Conservation (phyloP, 2,888 invertebrate species). For the Tiliacea citrago region DNA sequence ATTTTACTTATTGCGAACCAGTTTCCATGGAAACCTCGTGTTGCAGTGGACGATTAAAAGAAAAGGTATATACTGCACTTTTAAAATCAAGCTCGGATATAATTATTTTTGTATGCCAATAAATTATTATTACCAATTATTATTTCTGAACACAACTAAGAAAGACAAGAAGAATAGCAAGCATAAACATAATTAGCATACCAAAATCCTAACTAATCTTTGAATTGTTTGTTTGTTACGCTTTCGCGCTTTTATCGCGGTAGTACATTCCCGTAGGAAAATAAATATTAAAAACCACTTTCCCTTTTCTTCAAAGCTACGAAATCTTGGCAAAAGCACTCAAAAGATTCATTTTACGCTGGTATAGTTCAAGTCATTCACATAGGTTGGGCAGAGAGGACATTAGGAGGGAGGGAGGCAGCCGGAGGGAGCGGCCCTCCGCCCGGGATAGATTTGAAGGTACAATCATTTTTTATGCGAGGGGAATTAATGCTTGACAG, state of each 20-base stretch:
- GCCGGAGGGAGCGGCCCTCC: slow-evolving; percentile 82
- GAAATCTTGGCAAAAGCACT: slow-evolving; percentile 66
- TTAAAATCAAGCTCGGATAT: background rate
- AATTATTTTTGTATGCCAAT: no score
- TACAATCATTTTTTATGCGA: slow-evolving; percentile 91
- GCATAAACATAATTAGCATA: no score
- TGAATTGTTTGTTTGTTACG: no score
- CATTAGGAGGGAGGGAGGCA: slow-evolving; percentile 69
- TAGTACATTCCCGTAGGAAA: no score
- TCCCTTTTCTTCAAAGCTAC: slow-evolving; percentile 42
- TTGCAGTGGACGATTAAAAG: background rate
- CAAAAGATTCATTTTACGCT: slow-evolving; percentile 69
- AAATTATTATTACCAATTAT: no score
- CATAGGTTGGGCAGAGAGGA: slow-evolving; percentile 74
- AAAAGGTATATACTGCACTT: background rate
- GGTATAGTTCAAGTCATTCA: slow-evolving; percentile 81
- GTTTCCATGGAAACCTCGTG: slow-evolving; percentile 16
- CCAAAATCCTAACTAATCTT: no score
- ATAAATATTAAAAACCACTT: slow-evolving; percentile 43
- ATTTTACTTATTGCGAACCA: slow-evolving; percentile 8
- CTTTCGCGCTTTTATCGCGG: no score
- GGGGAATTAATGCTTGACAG: slow-evolving; percentile 81
- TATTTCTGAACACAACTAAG: no score
- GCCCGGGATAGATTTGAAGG: slow-evolving; percentile 90
- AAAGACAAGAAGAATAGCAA: no score